Base-by-base conservation (phyloP, 2,888 invertebrate species). In the Caenorhabditis sp. region DNA sequence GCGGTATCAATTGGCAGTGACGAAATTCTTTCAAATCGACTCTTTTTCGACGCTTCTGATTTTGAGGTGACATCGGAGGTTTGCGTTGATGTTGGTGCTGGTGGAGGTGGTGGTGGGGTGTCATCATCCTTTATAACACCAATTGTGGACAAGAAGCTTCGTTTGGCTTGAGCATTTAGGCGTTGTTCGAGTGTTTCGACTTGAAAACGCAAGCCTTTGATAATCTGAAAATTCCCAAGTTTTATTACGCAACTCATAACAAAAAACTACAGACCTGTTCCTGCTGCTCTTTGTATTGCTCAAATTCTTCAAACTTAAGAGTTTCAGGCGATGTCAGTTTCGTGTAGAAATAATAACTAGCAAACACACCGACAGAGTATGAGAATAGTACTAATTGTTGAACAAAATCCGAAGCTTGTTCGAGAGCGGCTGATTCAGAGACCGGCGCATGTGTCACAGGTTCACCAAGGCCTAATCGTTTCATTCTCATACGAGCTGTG, bases 331-430 rank as follows among this genome's bases (percentile, higher is more conserved):
- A 77, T 20, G 77, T 76, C 54, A 68, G 56, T 56, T 84, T 83
- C 8, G 78, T 78, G 64, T 83, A 85, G 56, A 77, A 82, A 56
- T 84, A 83, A 67, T 83, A 85, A 12, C 76, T 78, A 63, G 83
- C 81, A 67, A 85, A 84, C 2, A 86, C 84, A 14, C 82, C 81
- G 21, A 87, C 81, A 0, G 85, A 84, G 59, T 86, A 86, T 4
- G 78, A 68, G 70, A 85, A 87, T 2, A 86, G 77, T 0, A 84
- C 86, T 14, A 83, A 38, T 68, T 86, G 86, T 58, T 86, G 86
- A 8, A 86, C 77, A 62, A 86, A 78, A 49, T 86, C 86, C n/a
- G 86, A 83, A 1, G 86, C 86, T 70, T 86, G 85, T 64, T 86
- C 86, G 10, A 86, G 75, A 1, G 86, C 86, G 0, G 80, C 77